Evolutionary conservation across 1,140 invertebrate species (phyloP).

Genomic region (Teleogryllus occipitalis): DNA sequence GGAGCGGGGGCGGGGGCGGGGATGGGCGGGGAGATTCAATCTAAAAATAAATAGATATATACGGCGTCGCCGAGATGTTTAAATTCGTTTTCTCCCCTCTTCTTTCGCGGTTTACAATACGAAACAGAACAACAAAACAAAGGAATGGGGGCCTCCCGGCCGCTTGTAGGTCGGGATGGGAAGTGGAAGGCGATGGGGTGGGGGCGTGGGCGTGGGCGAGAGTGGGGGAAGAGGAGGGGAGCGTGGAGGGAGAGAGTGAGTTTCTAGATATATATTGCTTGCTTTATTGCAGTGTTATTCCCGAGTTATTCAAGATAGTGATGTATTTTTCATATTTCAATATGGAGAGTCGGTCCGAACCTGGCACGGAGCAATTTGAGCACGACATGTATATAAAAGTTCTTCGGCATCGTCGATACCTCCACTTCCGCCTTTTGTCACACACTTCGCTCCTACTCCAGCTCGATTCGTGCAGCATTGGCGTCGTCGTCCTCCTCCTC

Average conservation of each 20-base stretch:
- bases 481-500: too few species aligned
- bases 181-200: neutral
- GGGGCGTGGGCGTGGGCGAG: too few species aligned
- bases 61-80: neutral
- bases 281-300: neutral
- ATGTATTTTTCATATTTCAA: slow-evolving; percentile 6
- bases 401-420: neutral
- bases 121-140: too few species aligned
- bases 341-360: neutral
- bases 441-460: neutral
- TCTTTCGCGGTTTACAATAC: too few species aligned
- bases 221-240: neutral
- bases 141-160: too few species aligned
- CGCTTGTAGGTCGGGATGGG: too few species aligned
- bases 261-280: neutral
- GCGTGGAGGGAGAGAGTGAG: neutral
- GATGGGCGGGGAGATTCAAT: neutral
- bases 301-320: slow-evolving; percentile 1
- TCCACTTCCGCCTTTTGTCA: neutral
- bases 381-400: neutral
- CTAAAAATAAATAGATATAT: slow-evolving; percentile 6
- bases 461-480: too few species aligned
- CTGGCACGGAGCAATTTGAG: neutral
- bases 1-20: too few species aligned
- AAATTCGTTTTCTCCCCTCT: too few species aligned